Conservation (phyloP, 2,113 vertebrate species). For the Hassar affinis region DNA sequence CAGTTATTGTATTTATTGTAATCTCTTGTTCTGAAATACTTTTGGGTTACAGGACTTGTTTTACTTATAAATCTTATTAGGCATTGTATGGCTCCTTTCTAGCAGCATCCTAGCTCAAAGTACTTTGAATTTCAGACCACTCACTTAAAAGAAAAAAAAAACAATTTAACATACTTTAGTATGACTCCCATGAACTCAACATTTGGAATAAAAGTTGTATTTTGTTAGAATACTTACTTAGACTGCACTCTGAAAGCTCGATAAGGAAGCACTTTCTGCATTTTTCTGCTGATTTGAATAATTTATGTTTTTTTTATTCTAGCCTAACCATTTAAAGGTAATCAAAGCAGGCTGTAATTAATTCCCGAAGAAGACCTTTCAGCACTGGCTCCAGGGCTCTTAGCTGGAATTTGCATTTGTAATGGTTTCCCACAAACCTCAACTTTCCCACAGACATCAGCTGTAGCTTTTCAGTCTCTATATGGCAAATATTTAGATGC, state of each 20-base stretch:
- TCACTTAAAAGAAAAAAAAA: neutral
- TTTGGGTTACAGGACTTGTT: no score
- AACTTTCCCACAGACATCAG: conserved; percentile 8
- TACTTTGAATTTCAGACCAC: neutral
- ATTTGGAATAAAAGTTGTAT: conserved; percentile 16
- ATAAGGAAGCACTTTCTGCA: conserved; percentile 25
- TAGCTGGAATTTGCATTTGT: conserved; percentile 62
- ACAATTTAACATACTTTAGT: neutral
- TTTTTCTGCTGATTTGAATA: conserved; percentile 61
- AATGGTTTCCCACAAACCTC: conserved; percentile 53
- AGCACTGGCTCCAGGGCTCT: conserved; percentile 50
- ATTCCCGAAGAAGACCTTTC: conserved; percentile 55
- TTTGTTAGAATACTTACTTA: neutral
- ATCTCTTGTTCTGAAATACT: no score
- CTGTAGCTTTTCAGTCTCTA: conserved; percentile 23
- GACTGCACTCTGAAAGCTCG: neutral
- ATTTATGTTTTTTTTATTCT: conserved; percentile 59
- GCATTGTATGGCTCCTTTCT: no score
- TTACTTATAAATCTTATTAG: no score
- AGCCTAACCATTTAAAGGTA: conserved; percentile 55
- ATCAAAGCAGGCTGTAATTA: conserved; percentile 53
- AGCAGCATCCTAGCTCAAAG: no score
- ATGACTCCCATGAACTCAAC: neutral
- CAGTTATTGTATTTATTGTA: no score
- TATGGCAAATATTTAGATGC: conserved; percentile 13